phyloP scores from a whole-genome alignment of 2,113 vertebrate species.

The Sturnira hondurensis region DNA sequence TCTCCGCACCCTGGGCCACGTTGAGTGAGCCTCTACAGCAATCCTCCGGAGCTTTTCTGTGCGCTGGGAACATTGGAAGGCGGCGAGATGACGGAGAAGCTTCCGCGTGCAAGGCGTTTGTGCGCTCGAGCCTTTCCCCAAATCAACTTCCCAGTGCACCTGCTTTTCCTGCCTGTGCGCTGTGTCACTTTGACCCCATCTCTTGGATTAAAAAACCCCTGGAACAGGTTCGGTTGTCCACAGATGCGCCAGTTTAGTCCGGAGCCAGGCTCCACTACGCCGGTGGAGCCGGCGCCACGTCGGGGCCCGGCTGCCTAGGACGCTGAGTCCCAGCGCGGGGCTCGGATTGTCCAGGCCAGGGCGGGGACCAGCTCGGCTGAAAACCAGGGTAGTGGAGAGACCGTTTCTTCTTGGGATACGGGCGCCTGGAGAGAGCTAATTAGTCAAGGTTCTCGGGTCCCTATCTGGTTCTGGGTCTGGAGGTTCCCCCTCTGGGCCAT shows the following conservation, averaged over 20 bases:
- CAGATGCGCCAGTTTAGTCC: not conserved
- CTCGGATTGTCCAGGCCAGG: not conserved
- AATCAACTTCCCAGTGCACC: conserved; percentile 39
- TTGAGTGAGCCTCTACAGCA: not conserved
- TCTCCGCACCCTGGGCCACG: not conserved
- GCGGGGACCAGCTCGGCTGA: not conserved
- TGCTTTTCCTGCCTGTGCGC: not conserved
- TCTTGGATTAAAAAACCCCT: conserved; percentile 28
- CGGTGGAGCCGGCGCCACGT: not conserved
- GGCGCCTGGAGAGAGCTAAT: not conserved
- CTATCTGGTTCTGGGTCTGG: not conserved
- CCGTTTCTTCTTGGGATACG: not conserved
- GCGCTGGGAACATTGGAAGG: not conserved
- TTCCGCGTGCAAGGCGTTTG: not conserved
- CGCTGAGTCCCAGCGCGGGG: not conserved
- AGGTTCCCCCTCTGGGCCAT: not conserved
- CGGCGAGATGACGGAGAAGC: not conserved
- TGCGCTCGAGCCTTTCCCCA: not conserved
- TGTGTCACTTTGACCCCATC: not conserved
- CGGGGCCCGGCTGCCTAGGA: not conserved
- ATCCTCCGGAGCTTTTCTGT: not conserved
- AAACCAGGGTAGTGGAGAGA: not conserved
- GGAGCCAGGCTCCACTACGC: not conserved
- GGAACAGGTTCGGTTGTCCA: not conserved
- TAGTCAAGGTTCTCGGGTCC: not conserved